Percentiles rank a stretch among this genome's conserved stretches.
These are phyloP conservation scores for Trissonchulus latispiculum DNA, from an alignment of 2,888 invertebrate genomes.

Conservation along the genomic window DNA sequence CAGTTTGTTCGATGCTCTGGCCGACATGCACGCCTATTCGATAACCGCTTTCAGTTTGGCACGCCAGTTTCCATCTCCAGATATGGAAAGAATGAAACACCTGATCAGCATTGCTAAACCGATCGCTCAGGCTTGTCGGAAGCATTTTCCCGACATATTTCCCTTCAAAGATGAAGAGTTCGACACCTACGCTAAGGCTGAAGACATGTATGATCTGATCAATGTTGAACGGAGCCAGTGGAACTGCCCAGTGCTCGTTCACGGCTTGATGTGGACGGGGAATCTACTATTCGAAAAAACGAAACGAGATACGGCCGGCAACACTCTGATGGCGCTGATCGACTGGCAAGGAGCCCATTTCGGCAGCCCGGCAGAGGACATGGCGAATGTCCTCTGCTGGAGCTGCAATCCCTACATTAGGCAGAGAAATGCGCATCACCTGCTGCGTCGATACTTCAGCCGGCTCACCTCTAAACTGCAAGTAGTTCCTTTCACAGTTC, in stretches of 20 bases:
- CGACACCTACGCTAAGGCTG: neutral
- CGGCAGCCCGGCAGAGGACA: neutral
- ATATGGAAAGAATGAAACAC: neutral
- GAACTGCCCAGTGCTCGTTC: neutral
- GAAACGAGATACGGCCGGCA: neutral
- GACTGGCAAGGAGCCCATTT: neutral
- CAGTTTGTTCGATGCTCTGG: neutral
- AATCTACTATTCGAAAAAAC: neutral
- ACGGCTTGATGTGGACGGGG: neutral
- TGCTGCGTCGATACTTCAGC: neutral
- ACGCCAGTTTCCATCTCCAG: neutral
- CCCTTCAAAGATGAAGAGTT: neutral
- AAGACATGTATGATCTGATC: neutral
- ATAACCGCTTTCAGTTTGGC: neutral
- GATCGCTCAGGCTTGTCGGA: neutral
- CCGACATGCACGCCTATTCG: neutral
- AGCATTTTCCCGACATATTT: neutral
- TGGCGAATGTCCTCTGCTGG: neutral
- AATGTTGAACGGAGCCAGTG: neutral
- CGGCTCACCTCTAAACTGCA: neutral
- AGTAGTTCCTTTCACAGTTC: neutral
- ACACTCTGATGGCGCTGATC: neutral
- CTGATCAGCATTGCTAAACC: neutral
- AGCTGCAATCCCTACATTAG: neutral
- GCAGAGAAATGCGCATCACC: neutral